phyloP scores from a whole-genome alignment of 2,797 vertebrate genomes.

The Eospalax fontanierii region DNA sequence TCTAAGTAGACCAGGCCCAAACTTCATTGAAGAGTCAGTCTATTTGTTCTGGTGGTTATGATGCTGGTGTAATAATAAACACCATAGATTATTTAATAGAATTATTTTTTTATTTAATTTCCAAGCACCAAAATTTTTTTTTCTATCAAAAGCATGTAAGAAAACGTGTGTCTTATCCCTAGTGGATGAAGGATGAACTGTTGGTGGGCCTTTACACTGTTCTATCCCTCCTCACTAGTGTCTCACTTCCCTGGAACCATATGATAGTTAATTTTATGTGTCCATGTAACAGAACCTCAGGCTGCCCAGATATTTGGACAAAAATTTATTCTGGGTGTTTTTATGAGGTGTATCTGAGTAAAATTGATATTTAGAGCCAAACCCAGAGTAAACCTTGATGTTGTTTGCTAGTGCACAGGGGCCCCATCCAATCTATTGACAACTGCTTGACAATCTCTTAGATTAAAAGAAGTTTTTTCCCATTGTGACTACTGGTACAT shows the following conservation, averaged over 20 bases:
- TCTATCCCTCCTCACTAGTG: not conserved
- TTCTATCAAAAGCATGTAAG: not conserved
- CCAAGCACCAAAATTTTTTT: slow-evolving; percentile 21
- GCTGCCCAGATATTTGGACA: not conserved
- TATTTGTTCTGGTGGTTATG: no score
- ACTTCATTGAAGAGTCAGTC: no score
- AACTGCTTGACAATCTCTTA: not conserved
- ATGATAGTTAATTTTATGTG: not conserved
- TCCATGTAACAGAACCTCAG: not conserved
- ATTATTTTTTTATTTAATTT: slow-evolving; percentile 42
- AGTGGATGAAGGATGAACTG: not conserved
- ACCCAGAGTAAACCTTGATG: not conserved
- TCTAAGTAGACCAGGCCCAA: no score
- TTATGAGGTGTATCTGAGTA: not conserved
- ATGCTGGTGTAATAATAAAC: no score
- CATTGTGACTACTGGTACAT: not conserved
- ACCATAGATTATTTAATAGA: slow-evolving; percentile 26
- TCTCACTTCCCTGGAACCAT: not conserved
- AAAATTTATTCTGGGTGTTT: not conserved
- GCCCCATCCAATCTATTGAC: not conserved
- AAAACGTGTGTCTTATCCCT: not conserved
- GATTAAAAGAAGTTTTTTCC: not conserved
- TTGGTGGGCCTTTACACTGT: not conserved
- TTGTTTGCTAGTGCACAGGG: not conserved
- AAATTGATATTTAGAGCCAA: slow-evolving; percentile 18